Evolutionary conservation across 2,797 vertebrate species (phyloP).

Genomic region (Hephaestus fuliginosus): DNA sequence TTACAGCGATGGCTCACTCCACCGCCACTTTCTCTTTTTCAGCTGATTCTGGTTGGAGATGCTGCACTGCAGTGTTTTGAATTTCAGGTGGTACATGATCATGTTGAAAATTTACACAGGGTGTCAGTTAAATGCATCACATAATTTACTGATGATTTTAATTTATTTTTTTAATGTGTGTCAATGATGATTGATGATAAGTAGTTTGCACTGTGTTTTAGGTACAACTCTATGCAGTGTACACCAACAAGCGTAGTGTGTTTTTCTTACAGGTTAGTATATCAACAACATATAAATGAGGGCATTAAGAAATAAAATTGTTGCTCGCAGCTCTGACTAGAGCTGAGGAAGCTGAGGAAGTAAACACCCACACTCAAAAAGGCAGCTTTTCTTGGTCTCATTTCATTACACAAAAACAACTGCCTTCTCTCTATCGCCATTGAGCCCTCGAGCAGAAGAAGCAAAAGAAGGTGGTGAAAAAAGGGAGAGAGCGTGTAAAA

Average conservation of each 20-base stretch:
- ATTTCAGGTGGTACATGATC: neutral
- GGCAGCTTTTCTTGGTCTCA: constrained; percentile 67
- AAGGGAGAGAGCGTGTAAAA: constrained; percentile 68
- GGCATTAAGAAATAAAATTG: constrained; percentile 42
- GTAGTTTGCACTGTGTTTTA: neutral
- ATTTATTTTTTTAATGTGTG: neutral
- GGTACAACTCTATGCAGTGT: neutral
- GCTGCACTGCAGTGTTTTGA: neutral
- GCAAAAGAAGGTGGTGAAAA: constrained; percentile 62
- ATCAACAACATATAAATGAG: constrained; percentile 41
- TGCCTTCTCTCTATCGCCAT: constrained; percentile 58
- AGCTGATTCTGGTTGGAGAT: neutral
- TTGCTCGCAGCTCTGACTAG: constrained; percentile 24
- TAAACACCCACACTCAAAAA: constrained; percentile 69
- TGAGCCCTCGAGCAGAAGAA: constrained; percentile 56
- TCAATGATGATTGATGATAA: neutral
- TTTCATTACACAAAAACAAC: constrained; percentile 79
- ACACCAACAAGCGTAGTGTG: neutral
- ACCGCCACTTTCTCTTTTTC: neutral
- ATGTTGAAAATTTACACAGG: neutral
- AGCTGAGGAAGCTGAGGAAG: constrained; percentile 59
- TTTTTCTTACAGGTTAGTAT: constrained; percentile 15
- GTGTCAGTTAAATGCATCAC: neutral
- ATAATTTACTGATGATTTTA: neutral
- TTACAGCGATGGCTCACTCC: neutral